These are phyloP conservation scores for Scaptomyza polygonia DNA, from an alignment of 2,888 invertebrate genomes.

Conservation along the genomic window DNA sequence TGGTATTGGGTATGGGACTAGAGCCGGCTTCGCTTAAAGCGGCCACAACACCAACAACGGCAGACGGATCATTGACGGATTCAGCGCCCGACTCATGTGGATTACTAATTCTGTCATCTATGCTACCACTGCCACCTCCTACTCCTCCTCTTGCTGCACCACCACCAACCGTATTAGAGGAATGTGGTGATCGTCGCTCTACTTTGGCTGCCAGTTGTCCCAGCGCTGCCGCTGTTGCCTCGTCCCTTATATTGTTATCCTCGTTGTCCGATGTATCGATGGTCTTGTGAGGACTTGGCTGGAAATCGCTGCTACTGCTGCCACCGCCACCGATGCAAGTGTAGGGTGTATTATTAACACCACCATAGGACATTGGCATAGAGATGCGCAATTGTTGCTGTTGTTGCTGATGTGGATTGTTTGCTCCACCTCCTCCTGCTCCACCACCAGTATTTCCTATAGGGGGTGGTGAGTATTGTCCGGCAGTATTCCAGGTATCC, in stretches of 20 bases:
- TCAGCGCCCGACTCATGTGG: constrained; percentile 29
- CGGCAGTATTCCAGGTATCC: constrained; percentile 80
- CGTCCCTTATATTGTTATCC: constrained; percentile 70
- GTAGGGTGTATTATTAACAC: constrained; percentile 24
- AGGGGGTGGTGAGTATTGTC: constrained; percentile 82
- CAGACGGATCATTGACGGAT: constrained; percentile 15
- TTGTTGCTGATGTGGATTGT: constrained; percentile 49
- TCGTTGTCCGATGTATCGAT: constrained; percentile 81
- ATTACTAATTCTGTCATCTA: constrained; percentile 25
- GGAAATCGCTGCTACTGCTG: constrained; percentile 81
- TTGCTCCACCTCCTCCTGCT: constrained; percentile 37
- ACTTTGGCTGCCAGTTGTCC: constrained; percentile 71
- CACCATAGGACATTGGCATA: constrained; percentile 72
- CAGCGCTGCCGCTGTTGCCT: constrained; percentile 59
- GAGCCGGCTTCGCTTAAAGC: constrained; percentile 69
- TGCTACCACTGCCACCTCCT: constrained; percentile 26
- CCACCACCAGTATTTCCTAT: constrained; percentile 47
- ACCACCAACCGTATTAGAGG: not conserved
- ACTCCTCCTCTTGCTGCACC: constrained; percentile 30
- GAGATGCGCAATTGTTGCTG: constrained; percentile 73
- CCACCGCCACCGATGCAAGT: constrained; percentile 62
- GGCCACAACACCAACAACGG: not conserved
- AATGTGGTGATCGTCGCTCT: constrained; percentile 70
- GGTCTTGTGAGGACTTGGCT: constrained; percentile 79
- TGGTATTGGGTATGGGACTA: constrained; percentile 81